These are phyloP conservation scores for Cheilosia vernalis DNA, from an alignment of 2,888 invertebrate genomes.

Conservation along the genomic window DNA sequence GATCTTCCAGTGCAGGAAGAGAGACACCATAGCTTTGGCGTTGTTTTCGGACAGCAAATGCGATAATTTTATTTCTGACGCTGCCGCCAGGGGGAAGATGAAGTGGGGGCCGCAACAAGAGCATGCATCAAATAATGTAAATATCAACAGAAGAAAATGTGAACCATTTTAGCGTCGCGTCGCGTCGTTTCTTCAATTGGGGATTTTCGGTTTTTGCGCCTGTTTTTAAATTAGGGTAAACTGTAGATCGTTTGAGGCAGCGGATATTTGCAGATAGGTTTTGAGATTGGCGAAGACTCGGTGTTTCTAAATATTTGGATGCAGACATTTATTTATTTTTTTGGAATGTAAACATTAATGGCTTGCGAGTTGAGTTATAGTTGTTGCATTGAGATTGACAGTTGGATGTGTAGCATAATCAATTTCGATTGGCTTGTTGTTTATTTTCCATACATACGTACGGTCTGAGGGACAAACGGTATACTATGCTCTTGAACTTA, in stretches of 20 bases:
- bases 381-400: neutral
- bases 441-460: too few species aligned
- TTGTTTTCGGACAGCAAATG: slow-evolving; percentile 23
- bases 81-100: neutral
- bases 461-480: too few species aligned
- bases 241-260: neutral
- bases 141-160: slow-evolving; percentile 44
- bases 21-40: neutral
- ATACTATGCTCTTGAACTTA: too few species aligned
- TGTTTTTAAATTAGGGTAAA: slow-evolving; percentile 4
- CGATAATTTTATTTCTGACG: slow-evolving; percentile 52
- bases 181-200: neutral
- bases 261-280: slow-evolving; percentile 43
- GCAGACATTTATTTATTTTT: slow-evolving; percentile 24
- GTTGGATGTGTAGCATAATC: neutral
- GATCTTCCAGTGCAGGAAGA: slow-evolving; percentile 1
- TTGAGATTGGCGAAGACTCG: slow-evolving; percentile 20
- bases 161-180: slow-evolving; percentile 30
- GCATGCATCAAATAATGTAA: slow-evolving; percentile 40
- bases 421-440: neutral
- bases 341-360: slow-evolving; percentile 11
- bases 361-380: slow-evolving; percentile 7
- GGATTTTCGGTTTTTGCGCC: slow-evolving; percentile 1
- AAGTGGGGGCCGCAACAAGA: neutral
- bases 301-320: slow-evolving; percentile 55